Conservation (phyloP, 92 coral and sea anemone genomes). For the Chrysogorgia sp. region DNA sequence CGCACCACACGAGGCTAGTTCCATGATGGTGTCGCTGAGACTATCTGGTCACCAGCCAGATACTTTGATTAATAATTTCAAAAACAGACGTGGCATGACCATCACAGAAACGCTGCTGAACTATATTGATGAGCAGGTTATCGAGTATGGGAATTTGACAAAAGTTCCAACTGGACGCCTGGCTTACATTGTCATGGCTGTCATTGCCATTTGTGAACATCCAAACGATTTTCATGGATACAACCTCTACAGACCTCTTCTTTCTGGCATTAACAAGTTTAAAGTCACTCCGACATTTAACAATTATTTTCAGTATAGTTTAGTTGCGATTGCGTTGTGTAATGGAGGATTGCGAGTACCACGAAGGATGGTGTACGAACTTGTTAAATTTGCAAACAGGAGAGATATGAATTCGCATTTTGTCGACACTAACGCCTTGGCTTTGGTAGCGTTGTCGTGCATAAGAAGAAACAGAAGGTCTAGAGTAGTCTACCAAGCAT, state of each 20-base stretch:
- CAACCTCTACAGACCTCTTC: conserved; percentile 55
- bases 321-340: conserved; percentile 71
- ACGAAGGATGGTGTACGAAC: neutral
- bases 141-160: conserved; percentile 2
- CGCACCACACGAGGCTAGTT: neutral
- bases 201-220: conserved; percentile 65
- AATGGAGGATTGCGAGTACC: conserved; percentile 51
- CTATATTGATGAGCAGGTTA: neutral
- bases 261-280: conserved; percentile 48
- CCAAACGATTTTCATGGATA: conserved; percentile 59
- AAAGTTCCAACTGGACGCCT: neutral
- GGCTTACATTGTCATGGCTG: conserved; percentile 42
- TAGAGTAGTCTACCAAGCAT: neutral
- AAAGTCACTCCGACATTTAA: conserved; percentile 43
- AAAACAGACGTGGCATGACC: neutral
- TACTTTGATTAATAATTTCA: neutral
- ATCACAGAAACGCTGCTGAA: conserved; percentile 21
- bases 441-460: conserved; percentile 70
- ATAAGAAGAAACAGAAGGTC: conserved; percentile 19
- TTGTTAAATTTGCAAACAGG: neutral
- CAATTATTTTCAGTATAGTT: conserved; percentile 68
- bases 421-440: conserved; percentile 62
- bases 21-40: conserved; percentile 16
- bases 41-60: conserved; percentile 16
- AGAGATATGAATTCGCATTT: conserved; percentile 12